These are phyloP conservation scores for Sphenodon punctatus DNA, from an alignment of 2,797 vertebrate species.

Conservation along the genomic window DNA sequence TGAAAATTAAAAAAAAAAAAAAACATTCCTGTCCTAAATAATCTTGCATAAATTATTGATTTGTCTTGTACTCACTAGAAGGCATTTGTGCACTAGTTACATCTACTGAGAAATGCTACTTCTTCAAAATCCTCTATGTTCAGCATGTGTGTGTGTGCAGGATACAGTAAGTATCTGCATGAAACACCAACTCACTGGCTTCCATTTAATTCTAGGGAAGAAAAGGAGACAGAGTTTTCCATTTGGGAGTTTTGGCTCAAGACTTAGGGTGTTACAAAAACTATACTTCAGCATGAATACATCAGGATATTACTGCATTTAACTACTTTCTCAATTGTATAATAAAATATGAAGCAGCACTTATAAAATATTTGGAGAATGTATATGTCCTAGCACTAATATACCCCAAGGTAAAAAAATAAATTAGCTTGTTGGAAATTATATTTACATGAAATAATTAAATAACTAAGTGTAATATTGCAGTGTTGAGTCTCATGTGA, in stretches of 20 bases:
- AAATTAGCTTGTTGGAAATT: slow-evolving; percentile 48
- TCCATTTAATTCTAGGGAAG: slow-evolving; percentile 1
- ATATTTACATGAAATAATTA: slow-evolving; percentile 44
- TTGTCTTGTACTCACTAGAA: slow-evolving; percentile 1
- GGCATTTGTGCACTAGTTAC: not conserved
- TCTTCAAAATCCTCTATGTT: not conserved
- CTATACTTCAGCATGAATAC: not conserved
- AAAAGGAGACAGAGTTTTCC: slow-evolving; percentile 25
- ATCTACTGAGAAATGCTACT: not conserved
- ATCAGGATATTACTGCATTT: not conserved
- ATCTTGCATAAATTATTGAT: not conserved
- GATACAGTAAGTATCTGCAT: not conserved
- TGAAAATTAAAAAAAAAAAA: slow-evolving; percentile 33
- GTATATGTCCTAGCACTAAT: not conserved
- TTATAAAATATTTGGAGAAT: not conserved
- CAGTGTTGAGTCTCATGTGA: slow-evolving; percentile 49
- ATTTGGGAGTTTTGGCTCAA: not conserved
- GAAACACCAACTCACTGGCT: not conserved
- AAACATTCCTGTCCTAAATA: slow-evolving; percentile 7
- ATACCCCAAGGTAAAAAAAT: slow-evolving; percentile 38
- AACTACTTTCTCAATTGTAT: not conserved
- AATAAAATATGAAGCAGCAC: slow-evolving; percentile 2
- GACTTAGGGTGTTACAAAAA: not conserved
- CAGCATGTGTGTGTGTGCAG: not conserved
- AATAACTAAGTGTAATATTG: slow-evolving; percentile 28